These are phyloP conservation scores for Pycnomerus fuliginosus DNA, from an alignment of 2,888 invertebrate species.

Conservation along the genomic window DNA sequence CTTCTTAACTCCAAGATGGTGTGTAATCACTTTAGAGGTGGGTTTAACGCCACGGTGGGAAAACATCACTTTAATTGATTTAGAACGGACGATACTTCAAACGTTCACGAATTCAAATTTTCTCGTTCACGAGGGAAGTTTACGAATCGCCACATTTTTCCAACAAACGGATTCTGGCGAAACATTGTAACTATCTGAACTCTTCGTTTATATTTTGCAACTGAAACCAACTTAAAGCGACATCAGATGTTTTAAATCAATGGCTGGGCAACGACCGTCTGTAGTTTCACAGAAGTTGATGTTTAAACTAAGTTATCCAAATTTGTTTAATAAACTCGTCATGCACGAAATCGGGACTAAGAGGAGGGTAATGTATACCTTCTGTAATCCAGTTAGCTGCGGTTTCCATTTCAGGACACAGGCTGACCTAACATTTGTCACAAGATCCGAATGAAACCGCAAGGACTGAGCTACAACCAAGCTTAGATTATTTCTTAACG, in stretches of 20 bases:
- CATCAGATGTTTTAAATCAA: too few species aligned
- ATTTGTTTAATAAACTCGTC: slow-evolving; percentile 49
- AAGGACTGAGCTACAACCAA: slow-evolving; percentile 21
- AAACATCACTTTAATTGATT: slow-evolving; percentile 25
- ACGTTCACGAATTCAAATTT: too few species aligned
- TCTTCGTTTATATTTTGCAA: too few species aligned
- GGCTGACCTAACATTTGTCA: slow-evolving; percentile 49
- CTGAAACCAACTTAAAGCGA: too few species aligned
- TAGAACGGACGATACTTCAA: too few species aligned
- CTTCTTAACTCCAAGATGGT: slow-evolving; percentile 48
- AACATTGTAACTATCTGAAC: too few species aligned
- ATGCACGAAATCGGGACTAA: slow-evolving; percentile 47
- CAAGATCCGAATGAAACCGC: slow-evolving; percentile 37
- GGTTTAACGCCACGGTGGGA: slow-evolving; percentile 14
- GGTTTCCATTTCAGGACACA: slow-evolving; percentile 45
- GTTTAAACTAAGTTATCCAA: too few species aligned
- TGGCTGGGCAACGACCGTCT: too few species aligned
- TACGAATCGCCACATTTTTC: too few species aligned
- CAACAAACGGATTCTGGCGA: too few species aligned
- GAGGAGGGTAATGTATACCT: slow-evolving; percentile 43
- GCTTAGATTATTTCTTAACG: slow-evolving; percentile 26
- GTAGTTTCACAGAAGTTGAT: too few species aligned
- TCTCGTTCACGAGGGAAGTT: too few species aligned
- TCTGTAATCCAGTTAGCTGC: slow-evolving; percentile 47
- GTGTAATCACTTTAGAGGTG: slow-evolving; percentile 42